Conservation (phyloP, 1,140 invertebrate species). For the Zaprionus kolodkinae region DNA sequence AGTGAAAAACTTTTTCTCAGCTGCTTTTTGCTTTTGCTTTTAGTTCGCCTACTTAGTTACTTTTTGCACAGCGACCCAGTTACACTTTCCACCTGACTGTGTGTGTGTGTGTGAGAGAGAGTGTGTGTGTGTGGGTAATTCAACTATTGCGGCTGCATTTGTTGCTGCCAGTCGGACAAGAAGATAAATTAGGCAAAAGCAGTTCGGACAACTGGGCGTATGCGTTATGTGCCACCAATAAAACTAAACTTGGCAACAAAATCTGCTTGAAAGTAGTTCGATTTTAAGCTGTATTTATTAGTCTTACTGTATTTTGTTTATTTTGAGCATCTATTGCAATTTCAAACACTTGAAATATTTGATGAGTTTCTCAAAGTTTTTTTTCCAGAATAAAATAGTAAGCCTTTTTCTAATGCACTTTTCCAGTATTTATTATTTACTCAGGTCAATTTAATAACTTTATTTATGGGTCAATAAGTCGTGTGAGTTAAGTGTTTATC, state of each 20-base stretch:
- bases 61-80: constrained; percentile 52
- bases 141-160: constrained; percentile 57
- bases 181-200: constrained; percentile 60
- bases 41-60: constrained; percentile 47
- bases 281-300: constrained; percentile 1
- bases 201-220: constrained; percentile 33
- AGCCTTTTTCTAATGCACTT: neutral
- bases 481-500: neutral
- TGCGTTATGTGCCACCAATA: constrained; percentile 3
- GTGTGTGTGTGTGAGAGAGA: neutral
- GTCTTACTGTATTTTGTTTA: neutral
- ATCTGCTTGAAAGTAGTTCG: neutral
- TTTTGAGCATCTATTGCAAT: neutral
- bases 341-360: neutral
- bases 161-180: constrained; percentile 51
- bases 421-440: neutral
- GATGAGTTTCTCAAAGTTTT: neutral
- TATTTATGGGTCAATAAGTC: neutral
- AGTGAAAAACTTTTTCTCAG: constrained; percentile 53
- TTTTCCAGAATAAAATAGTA: neutral
- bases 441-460: neutral
- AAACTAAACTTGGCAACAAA: constrained; percentile 3
- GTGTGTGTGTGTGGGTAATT: constrained; percentile 39
- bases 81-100: constrained; percentile 43
- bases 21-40: constrained; percentile 50